Evolutionary conservation across 1,140 invertebrate genomes (phyloP), one percentile per base, ranked within the genome.

Genomic region (Apis dorsata): DNA sequence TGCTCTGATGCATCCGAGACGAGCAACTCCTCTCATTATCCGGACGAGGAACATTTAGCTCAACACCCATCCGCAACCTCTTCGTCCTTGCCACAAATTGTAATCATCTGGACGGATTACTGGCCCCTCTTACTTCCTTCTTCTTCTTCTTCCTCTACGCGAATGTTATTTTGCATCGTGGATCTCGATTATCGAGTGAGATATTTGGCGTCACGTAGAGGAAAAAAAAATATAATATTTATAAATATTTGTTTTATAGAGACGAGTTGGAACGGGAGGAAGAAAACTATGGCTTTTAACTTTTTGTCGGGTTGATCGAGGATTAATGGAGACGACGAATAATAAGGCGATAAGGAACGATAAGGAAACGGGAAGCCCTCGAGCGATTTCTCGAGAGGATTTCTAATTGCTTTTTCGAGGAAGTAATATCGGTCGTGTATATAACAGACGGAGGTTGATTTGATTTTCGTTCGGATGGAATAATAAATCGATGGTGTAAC

Each of bases 1-100:
- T 85, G 68, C 75, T 79, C 81, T 85, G 74, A 85, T 73, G 81
- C 81, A 73, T 55, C 44, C 55, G 28, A 68, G 11, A 81, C 66
- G 74, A 69, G 78, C 57, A 73, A 85, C 82, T 85, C 83, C 85
- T 72, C 73, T 85, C 85, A 85, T 86, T 86, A 86, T 72, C 73
- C 57, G 74, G 62, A 86, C 62, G 83, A 72, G 85, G 51, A 81
- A 81, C 85, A 77, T 85, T 86, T 77, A 76, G 83, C 12, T 53
- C 74, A 74, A 73, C 85, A 82, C 74, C 85, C 81, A 85, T 78
- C 60, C 75, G 34, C 34, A 57, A n/a, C 11, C 57, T 60, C 28
- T 17, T 2, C 63, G 83, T 59, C 28, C 76, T 24, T 12, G 49
- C 53, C 73, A 85, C 85, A 86, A 85, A 86, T 86, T 85, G 85